phyloP scores from a whole-genome alignment of 2,888 invertebrate species.

The Drosophila prostipennis region DNA sequence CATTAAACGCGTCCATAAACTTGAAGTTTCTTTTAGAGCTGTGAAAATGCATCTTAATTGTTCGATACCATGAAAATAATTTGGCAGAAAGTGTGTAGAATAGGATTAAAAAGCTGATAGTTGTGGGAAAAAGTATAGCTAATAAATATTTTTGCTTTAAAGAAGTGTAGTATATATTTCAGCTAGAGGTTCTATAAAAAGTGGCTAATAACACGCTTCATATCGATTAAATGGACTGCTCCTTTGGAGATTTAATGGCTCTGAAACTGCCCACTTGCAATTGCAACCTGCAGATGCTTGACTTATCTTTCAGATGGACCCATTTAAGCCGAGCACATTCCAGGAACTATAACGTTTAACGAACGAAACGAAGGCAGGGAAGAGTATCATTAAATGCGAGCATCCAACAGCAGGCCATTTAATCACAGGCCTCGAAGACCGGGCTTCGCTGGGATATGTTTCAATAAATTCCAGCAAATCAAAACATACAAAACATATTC shows the following conservation, averaged over 20 bases:
- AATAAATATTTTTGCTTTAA: background rate
- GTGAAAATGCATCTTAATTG: conserved; percentile 62
- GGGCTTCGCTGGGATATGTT: conserved; percentile 60
- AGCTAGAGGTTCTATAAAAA: background rate
- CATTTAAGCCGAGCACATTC: conserved; percentile 52
- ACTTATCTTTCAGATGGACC: conserved; percentile 30
- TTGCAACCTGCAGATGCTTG: conserved; percentile 32
- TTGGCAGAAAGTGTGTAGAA: conserved; percentile 41
- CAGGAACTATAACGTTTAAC: conserved; percentile 68
- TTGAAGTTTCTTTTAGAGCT: conserved; percentile 37
- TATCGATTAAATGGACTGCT: conserved; percentile 21
- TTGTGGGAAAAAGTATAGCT: conserved; percentile 15
- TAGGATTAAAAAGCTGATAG: conserved; percentile 17
- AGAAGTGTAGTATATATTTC: too few species aligned
- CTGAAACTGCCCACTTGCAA: conserved; percentile 18
- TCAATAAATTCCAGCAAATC: conserved; percentile 76
- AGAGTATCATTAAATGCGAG: conserved; percentile 65
- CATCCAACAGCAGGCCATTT: conserved; percentile 58
- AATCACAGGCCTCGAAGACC: conserved; percentile 57
- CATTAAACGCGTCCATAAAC: conserved; percentile 62
- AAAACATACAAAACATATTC: conserved; percentile 57
- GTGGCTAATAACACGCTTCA: conserved; percentile 5
- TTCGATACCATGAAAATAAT: conserved; percentile 18
- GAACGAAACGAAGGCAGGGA: conserved; percentile 13
- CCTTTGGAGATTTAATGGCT: conserved; percentile 6